Evolutionary conservation across 2,797 vertebrate species (phyloP), one percentile per base, ranked within the genome.

Genomic region (Anguilla obscura): DNA sequence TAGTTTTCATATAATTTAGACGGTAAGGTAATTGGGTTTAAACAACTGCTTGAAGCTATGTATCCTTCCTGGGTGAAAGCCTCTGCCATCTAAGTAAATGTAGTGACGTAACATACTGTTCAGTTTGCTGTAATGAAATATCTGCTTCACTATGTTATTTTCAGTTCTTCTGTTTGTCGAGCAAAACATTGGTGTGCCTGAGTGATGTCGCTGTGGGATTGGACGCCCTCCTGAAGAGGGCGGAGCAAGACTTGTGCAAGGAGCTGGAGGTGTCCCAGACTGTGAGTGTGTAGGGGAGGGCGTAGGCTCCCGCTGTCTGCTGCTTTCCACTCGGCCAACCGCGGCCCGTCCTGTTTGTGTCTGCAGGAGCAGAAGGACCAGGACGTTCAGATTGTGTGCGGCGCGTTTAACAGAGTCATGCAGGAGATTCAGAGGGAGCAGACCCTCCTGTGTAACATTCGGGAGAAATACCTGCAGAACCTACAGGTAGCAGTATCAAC

Each of bases 81-180:
- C 9, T 36, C 30, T 36, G 33, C 33, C 45, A 45, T 18, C 1
- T 8, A 21, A 21, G 21, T 79, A 79, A 21, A 21, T 18, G 33
- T 79, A 21, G 12, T 40, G 74, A 40, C 45, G 18, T 40, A 40
- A 79, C 36, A 5, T 45, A 14, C 36, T 40, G 33, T 40, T 79
- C 33, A 4, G 16, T 18, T 69, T 69, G n/a, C 63, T 63, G 21
- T 24, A 63, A 86, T n/a, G 52, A 71, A 56, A 56, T 36, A 14
- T 36, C 36, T 66, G 10, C 45, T 40, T 27, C 2, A 58, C n/a
- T 3, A 14, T 71, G 27, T 50, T 87, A 3, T 85, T n/a, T 89
- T 36, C 87, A 96, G 94, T 93, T 92, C 88, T 97, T 96, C 91
- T 94, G 94, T 87, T 85, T 96, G 48, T 94, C 85, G 1, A 90